Evolutionary conservation across 2,113 vertebrate genomes (phyloP).

Genomic region (Trematomus loennbergii): DNA sequence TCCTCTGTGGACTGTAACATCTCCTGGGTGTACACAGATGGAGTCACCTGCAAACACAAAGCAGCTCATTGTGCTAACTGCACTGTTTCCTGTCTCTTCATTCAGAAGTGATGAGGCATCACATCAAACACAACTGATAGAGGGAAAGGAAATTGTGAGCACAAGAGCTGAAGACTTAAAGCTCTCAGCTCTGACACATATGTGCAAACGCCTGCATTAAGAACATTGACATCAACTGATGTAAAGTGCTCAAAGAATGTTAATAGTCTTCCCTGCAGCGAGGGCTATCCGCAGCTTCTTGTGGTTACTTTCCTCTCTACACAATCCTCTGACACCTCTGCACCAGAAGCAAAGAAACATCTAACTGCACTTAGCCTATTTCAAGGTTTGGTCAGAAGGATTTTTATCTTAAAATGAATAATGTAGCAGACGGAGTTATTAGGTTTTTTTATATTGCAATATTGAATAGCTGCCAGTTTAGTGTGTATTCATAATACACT

Average conservation of each 20-base stretch:
- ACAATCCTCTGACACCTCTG: conserved; percentile 28
- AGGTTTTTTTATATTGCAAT: conserved; percentile 39
- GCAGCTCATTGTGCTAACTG: neutral
- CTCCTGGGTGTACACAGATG: conserved; percentile 89
- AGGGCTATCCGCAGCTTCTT: conserved; percentile 15
- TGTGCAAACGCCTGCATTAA: neutral
- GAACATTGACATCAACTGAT: conserved; percentile 5
- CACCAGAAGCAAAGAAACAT: conserved; percentile 33
- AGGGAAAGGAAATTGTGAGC: conserved; percentile 21
- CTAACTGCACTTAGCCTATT: conserved; percentile 52
- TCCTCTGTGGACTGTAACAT: conserved; percentile 88
- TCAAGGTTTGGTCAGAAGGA: conserved; percentile 37
- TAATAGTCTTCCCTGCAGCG: neutral
- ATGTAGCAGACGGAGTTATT: conserved; percentile 25
- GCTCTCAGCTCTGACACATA: conserved; percentile 10
- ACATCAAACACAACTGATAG: conserved; percentile 11
- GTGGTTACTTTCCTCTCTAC: conserved; percentile 15
- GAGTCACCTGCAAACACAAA: conserved; percentile 85
- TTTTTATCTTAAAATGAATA: conserved; percentile 56
- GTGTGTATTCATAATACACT: conserved; percentile 43
- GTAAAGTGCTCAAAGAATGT: neutral
- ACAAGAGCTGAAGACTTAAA: conserved; percentile 9
- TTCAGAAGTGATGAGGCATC: conserved; percentile 7
- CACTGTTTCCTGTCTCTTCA: conserved; percentile 3
- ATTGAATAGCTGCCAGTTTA: conserved; percentile 58